Evolutionary conservation across 1,140 invertebrate genomes (phyloP), one percentile per base, ranked within the genome.

Genomic region (Planococcus citri): DNA sequence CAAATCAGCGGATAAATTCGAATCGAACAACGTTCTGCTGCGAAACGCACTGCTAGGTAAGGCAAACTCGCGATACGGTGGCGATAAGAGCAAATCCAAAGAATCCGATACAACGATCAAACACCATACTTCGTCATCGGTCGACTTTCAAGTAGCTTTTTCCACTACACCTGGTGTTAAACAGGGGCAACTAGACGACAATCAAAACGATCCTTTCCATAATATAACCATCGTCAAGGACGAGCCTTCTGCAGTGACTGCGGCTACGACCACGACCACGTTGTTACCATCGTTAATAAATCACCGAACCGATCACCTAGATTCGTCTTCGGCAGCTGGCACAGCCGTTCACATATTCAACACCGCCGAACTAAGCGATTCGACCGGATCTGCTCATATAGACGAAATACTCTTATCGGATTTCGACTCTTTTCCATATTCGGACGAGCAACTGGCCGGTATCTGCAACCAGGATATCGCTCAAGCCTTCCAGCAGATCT

Each of bases 21-120:
- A 84, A 27, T 80, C 83, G 0, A 82, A 85, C 10, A 88, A 91
- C 73, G 91, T 89, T 25, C 77, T 92, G 68, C 77, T 92, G 71
- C 79, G 90, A 72, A 91, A 86, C 76, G 90, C 90, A 10, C 81
- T 92, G 24, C 89, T 91, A 76, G 90, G 90, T 0, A 86, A 76
- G 69, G 70, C 70, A n/a, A 57, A 74, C 22, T 33, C 64, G 6
- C 72, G 75, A n/a, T 75, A 75, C 76, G 83, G 78, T 71, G 79
- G 74, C 75, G 80, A 75, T 1, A 68, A 33, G 58, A 29, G 27
- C 41, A 37, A 22, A 41, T 12, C 22, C 20, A 60, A 58, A 61
- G 10, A 38, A 20, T 24, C 27, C 21, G 21, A 4, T 22, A 2
- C 9, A 2, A 17, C 67, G 1, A 20, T 27, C 27, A 21, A 64